Conservation (phyloP, 2,888 invertebrate genomes). For the Arrhopalites spinosus region DNA sequence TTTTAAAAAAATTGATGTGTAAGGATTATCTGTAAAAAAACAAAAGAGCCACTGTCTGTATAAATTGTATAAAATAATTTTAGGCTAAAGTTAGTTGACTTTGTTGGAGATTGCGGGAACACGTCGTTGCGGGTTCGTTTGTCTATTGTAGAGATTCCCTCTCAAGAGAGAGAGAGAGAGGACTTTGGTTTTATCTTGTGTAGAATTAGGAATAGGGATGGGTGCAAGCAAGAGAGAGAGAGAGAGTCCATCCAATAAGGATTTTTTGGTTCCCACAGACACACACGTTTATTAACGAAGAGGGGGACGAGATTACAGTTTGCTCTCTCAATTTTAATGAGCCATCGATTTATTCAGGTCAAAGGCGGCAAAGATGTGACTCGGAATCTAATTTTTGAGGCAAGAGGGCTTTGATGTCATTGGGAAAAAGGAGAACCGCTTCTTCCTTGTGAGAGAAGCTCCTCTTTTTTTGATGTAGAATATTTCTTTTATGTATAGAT, state of each 20-base stretch:
- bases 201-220: background rate
- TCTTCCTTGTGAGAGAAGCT: too few relatives aligned
- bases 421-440: constrained; percentile 12
- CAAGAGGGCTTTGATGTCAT: constrained; percentile 21
- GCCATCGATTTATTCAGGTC: constrained; percentile 24
- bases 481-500: too few relatives aligned
- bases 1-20: too few relatives aligned
- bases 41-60: too few relatives aligned
- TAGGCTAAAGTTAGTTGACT: too few relatives aligned
- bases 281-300: background rate
- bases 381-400: constrained; percentile 22
- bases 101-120: too few relatives aligned
- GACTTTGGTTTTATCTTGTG: too few relatives aligned
- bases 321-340: constrained; percentile 10
- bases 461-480: background rate
- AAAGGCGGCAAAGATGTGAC: constrained; percentile 27
- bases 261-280: background rate
- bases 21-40: too few relatives aligned
- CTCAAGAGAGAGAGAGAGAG: background rate
- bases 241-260: constrained; percentile 1
- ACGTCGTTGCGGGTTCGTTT: too few relatives aligned
- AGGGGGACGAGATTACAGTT: background rate
- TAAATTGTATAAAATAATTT: too few relatives aligned
- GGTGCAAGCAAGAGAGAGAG: background rate
- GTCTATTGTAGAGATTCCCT: too few relatives aligned